Conservation (phyloP, 2,888 invertebrate genomes). For the Volucella bombylans region DNA sequence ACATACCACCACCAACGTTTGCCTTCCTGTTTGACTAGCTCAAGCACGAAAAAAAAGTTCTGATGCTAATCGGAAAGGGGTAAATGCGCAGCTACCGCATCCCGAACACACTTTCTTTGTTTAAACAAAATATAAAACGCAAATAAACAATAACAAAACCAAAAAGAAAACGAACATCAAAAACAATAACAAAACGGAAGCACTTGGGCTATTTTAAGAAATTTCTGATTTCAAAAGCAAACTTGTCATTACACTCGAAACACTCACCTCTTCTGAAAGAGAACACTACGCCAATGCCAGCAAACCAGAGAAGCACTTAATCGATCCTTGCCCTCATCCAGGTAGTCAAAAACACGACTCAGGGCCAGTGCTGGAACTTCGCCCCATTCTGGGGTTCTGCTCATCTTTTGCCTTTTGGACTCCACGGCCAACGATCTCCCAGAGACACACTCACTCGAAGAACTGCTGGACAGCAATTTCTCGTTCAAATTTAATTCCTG, state of each 20-base stretch:
- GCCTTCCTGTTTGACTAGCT: constrained; percentile 36
- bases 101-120: constrained; percentile 9
- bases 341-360: constrained; percentile 83
- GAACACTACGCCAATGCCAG: constrained; percentile 84
- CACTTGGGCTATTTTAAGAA: constrained; percentile 52
- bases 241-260: background rate
- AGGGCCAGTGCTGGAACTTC: constrained; percentile 82
- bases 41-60: background rate
- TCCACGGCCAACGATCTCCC: constrained; percentile 47
- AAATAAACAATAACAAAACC: constrained; percentile 24
- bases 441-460: constrained; percentile 31
- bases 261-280: constrained; percentile 82
- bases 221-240: constrained; percentile 11
- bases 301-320: constrained; percentile 84
- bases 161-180: constrained; percentile 1
- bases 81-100: constrained; percentile 56
- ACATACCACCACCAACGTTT: constrained; percentile 19
- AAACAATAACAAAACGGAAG: background rate
- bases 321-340: constrained; percentile 82
- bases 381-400: constrained; percentile 79
- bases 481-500: background rate
- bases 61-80: constrained; percentile 30
- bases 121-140: constrained; percentile 22
- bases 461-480: constrained; percentile 16
- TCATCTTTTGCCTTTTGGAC: constrained; percentile 67